Conservation (phyloP, 2,888 invertebrate genomes). For the Campaea margaritaria region DNA sequence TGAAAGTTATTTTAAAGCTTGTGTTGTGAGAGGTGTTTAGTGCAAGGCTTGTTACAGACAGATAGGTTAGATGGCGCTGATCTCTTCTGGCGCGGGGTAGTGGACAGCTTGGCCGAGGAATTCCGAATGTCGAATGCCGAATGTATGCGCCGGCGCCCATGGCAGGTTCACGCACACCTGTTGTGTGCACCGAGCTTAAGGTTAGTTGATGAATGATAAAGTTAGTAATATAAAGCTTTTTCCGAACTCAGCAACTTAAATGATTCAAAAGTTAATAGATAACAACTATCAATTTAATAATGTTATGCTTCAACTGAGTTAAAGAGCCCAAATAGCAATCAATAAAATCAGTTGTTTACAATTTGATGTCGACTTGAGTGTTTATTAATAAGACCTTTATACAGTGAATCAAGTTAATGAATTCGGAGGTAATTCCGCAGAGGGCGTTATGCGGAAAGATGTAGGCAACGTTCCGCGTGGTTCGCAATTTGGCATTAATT, state of each 20-base stretch:
- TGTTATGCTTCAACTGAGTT: too few relatives aligned
- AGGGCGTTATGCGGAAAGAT: conserved; percentile 39
- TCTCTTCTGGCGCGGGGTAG: conserved; percentile 74
- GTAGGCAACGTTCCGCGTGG: conserved; percentile 37
- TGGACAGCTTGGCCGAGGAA: conserved; percentile 85
- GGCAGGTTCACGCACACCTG: conserved; percentile 85
- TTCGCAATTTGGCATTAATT: conserved; percentile 25
- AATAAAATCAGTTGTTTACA: conserved; percentile 17
- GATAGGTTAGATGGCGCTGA: conserved; percentile 61
- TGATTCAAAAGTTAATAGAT: too few relatives aligned
- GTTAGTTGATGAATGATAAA: conserved; percentile 48
- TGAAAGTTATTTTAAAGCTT: conserved; percentile 42
- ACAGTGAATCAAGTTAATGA: conserved; percentile 18
- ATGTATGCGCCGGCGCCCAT: conserved; percentile 89
- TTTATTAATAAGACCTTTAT: conserved; percentile 25
- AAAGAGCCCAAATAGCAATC: too few relatives aligned
- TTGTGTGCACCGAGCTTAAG: conserved; percentile 52
- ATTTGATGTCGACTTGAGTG: conserved; percentile 7
- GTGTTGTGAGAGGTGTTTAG: conserved; percentile 41
- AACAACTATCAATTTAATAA: too few relatives aligned
- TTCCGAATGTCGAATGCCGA: conserved; percentile 91
- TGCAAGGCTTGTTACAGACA: conserved; percentile 57
- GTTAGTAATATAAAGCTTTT: background rate
- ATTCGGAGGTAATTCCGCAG: conserved; percentile 33
- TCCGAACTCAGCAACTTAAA: conserved; percentile 3